These are phyloP conservation scores for Yponomeuta cagnagella DNA, from an alignment of 2,888 invertebrate genomes.

Conservation along the genomic window DNA sequence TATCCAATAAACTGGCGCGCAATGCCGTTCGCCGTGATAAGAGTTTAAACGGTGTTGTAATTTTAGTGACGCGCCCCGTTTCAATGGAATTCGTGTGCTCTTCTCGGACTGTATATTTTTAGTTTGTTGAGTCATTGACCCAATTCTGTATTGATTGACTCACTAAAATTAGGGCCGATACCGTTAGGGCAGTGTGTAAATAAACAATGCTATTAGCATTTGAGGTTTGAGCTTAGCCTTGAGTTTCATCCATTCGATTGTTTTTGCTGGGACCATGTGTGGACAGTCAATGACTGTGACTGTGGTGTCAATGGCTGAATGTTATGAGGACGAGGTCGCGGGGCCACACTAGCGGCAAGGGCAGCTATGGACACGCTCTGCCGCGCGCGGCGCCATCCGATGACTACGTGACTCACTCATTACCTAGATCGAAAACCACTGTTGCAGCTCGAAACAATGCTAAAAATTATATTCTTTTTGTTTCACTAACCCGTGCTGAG, in stretches of 20 bases:
- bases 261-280: neutral
- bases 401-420: neutral
- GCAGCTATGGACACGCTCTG: neutral
- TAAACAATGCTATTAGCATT: neutral
- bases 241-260: neutral
- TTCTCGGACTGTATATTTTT: neutral
- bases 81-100: neutral
- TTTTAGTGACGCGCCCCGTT: neutral
- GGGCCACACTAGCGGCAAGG: conserved; percentile 8
- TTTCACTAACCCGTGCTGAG: no score
- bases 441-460: no score
- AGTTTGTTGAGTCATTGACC: conserved; percentile 6
- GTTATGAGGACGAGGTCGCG: conserved; percentile 10
- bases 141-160: conserved; percentile 2
- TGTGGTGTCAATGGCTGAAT: conserved; percentile 8
- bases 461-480: no score
- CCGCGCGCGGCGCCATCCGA: conserved; percentile 7
- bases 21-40: neutral
- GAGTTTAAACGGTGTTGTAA: neutral
- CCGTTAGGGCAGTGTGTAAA: neutral
- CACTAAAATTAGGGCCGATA: conserved; percentile 2
- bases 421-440: no score
- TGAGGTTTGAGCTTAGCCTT: neutral
- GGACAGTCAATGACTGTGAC: conserved; percentile 2
- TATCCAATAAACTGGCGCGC: neutral